Conservation (phyloP, 2,113 vertebrate genomes). For the Takifugu bimaculatus region DNA sequence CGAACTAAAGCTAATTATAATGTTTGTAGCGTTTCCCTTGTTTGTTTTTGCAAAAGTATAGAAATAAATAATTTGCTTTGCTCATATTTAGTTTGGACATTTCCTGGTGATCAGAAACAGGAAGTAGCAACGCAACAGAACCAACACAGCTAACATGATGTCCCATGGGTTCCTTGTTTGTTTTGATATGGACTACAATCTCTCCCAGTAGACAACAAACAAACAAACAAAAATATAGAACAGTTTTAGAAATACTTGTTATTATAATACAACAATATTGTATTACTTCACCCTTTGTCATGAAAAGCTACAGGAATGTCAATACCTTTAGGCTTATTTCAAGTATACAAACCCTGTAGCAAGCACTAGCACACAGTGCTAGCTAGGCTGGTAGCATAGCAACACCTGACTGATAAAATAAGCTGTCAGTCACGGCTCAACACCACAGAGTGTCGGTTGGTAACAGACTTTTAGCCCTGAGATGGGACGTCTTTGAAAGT, state of each 20-base stretch:
- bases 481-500: conserved; percentile 4
- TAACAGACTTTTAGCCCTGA: neutral
- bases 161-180: neutral
- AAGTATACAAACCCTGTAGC: neutral
- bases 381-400: conserved; percentile 16
- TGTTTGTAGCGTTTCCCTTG: no score
- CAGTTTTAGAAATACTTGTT: conserved; percentile 40
- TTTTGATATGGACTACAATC: neutral
- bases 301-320: conserved; percentile 72
- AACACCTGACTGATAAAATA: neutral
- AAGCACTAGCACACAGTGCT: conserved; percentile 40
- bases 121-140: conserved; percentile 1
- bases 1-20: no score
- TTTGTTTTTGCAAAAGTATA: no score
- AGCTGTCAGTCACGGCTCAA: neutral
- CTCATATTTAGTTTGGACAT: conserved; percentile 18
- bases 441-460: neutral
- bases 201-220: conserved; percentile 1
- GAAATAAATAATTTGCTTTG: no score
- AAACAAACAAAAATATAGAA: neutral
- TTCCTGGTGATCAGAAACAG: conserved; percentile 9
- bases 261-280: conserved; percentile 38
- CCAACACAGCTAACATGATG: neutral
- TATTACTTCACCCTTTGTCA: conserved; percentile 62
- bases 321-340: conserved; percentile 8